Conservation (phyloP, 2,797 vertebrate genomes). For the Acanthurus tractus region DNA sequence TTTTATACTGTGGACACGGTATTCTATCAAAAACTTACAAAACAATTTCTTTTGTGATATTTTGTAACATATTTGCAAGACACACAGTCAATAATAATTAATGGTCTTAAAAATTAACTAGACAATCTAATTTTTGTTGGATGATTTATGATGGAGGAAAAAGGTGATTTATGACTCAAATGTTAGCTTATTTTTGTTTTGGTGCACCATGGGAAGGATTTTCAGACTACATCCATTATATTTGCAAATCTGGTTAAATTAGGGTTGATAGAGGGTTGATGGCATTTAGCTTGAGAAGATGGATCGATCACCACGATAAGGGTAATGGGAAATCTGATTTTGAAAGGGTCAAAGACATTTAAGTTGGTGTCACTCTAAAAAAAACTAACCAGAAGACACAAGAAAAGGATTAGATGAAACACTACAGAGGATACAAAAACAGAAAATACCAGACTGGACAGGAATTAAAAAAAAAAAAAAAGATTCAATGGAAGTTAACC, state of each 20-base stretch:
- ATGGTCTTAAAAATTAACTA: neutral
- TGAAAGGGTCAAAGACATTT: neutral
- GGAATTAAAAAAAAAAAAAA: no score
- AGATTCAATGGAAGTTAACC: no score
- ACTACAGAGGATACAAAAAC: neutral
- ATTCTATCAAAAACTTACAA: no score
- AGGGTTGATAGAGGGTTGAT: neutral
- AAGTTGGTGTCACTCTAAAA: no score
- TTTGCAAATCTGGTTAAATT: constrained; percentile 1
- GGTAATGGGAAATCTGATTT: constrained; percentile 2
- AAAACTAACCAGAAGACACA: no score
- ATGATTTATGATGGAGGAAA: neutral
- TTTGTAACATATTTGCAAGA: no score
- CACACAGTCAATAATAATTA: no score
- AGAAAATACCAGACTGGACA: no score
- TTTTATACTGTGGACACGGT: no score
- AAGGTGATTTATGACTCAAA: neutral
- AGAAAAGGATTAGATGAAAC: neutral
- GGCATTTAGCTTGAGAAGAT: constrained; percentile 1
- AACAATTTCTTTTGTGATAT: neutral
- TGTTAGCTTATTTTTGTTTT: constrained; percentile 1
- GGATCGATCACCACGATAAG: neutral
- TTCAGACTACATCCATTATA: no score
- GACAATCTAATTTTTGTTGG: no score
- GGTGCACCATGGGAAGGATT: neutral